Evolutionary conservation across 1,140 invertebrate genomes (phyloP).

Genomic region (Triops cancriformis): DNA sequence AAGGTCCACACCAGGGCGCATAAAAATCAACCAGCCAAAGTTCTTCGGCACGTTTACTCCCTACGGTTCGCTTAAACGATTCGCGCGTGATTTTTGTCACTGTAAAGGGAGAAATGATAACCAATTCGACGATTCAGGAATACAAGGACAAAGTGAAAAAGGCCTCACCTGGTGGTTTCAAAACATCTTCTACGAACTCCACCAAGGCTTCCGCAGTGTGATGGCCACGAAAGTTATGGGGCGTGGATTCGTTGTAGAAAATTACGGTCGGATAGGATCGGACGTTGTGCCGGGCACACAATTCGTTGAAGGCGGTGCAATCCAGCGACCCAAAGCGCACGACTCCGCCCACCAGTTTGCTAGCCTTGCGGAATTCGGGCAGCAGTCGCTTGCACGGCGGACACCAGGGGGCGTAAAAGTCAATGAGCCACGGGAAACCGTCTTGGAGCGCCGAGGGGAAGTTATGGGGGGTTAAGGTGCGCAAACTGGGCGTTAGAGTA

Average conservation of each 20-base stretch:
- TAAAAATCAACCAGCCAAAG: constrained; percentile 60
- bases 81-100: constrained; percentile 49
- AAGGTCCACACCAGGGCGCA: constrained; percentile 60
- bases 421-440: constrained; percentile 52
- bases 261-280: constrained; percentile 64
- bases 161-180: constrained; percentile 42
- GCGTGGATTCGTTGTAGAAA: constrained; percentile 54
- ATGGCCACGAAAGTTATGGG: constrained; percentile 51
- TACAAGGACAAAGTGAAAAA: too few relatives aligned
- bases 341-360: constrained; percentile 34
- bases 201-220: constrained; percentile 51
- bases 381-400: constrained; percentile 67
- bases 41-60: constrained; percentile 41
- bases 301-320: constrained; percentile 46
- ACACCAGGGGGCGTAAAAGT: constrained; percentile 77
- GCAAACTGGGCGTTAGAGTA: constrained; percentile 51
- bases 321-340: constrained; percentile 59
- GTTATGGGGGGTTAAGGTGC: constrained; percentile 52
- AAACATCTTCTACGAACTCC: constrained; percentile 57
- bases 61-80: constrained; percentile 49
- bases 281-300: constrained; percentile 55
- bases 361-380: constrained; percentile 56
- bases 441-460: constrained; percentile 43
- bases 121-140: too few relatives aligned
- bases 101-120: constrained; percentile 34